Evolutionary conservation across 2,797 vertebrate species (phyloP), one percentile per base, ranked within the genome.

Genomic region (Silurus lanzhouensis): DNA sequence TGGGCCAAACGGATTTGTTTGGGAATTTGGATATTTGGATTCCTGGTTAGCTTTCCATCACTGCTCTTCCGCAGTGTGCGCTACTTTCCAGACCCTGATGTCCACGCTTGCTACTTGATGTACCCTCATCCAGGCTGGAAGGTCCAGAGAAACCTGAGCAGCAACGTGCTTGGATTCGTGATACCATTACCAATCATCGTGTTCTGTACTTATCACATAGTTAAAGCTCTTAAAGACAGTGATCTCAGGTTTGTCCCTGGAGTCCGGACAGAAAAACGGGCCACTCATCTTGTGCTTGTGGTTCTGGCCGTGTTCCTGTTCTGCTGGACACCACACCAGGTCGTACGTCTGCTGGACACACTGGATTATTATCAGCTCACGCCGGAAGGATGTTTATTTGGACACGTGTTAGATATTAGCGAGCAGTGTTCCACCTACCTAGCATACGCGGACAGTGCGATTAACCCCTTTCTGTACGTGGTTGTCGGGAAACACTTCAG

Each of bases 401-500:
- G 84, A 25, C 72, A 90, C 0, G 1, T 91, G 1, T 82, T 96
- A 8, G 93, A 95, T 2, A n/a, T 96, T 6, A 4, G 94, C 75
- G 94, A 92, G 0, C 95, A 97, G 90, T 64, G 97, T 67, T 89
- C 93, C 17, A 87, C 88, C 0, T 97, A 94, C 74, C 87, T 95
- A 20, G 95, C 91, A 9, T 97, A 94, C 27, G 95, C 95, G 90
- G 97, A 98, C 93, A 97, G 97, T 90, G 95, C 96, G 46, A 88
- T 97, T 52, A 98, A 98, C 91, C 97, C 97, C 0, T 88, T 97
- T 81, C 86, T 97, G 10, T 97, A 97, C 0, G 96, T 96, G 52
- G 94, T 98, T 0, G 95, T 97, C 0, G 97, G 97, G 63, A 96
- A 95, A 76, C 95, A 96, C 79, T 98, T 98, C 92, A 94, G 95